Conservation (phyloP, 64 coral and sea anemone species). For the Stylophora pistillata region DNA sequence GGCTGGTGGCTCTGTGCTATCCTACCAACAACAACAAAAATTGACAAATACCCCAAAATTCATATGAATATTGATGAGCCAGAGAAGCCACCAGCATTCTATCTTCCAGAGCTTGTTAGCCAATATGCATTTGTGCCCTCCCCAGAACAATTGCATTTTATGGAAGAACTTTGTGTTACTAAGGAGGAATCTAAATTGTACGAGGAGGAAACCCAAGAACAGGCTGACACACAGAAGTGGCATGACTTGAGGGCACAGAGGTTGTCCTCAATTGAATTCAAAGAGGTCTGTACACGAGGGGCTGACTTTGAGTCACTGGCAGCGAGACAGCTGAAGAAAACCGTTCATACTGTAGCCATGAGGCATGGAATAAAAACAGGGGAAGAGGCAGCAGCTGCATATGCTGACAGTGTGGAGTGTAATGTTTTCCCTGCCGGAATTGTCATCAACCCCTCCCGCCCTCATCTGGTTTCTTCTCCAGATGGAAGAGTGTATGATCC, state of each 20-base stretch:
- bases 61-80: constrained; percentile 43
- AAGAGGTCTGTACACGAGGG: constrained; percentile 34
- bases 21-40: constrained; percentile 52
- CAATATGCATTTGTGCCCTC: constrained; percentile 42
- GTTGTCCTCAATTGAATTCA: constrained; percentile 45
- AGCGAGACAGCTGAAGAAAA: constrained; percentile 51
- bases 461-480: constrained; percentile 36
- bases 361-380: constrained; percentile 32
- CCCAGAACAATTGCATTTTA: background rate
- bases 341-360: constrained; percentile 42
- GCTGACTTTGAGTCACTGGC: constrained; percentile 36
- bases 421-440: constrained; percentile 44
- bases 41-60: constrained; percentile 45
- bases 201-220: constrained; percentile 42
- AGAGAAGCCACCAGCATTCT: constrained; percentile 33
- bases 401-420: constrained; percentile 7
- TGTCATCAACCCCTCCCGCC: constrained; percentile 27
- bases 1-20: constrained; percentile 30
- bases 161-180: constrained; percentile 32
- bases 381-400: constrained; percentile 36
- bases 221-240: background rate
- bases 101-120: constrained; percentile 4
- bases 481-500: no score
- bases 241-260: constrained; percentile 26
- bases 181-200: background rate